Base-by-base conservation (phyloP, 2,888 invertebrate genomes). In the Oligia latruncula region DNA sequence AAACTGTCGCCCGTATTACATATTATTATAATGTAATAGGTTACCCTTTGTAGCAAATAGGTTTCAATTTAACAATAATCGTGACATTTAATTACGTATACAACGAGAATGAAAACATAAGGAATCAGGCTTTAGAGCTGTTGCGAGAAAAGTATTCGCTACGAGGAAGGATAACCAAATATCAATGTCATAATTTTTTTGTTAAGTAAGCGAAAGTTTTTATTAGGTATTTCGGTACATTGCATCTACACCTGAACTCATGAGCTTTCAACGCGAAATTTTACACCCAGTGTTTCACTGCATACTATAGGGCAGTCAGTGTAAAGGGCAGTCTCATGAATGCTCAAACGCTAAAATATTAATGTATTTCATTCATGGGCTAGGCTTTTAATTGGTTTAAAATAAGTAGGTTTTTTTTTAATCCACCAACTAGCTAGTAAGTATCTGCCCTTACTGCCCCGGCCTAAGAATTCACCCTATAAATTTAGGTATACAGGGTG, bases 41-140 rank as follows among this genome's bases (percentile, higher is more conserved):
- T 52, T 64, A 49, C 13, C 52, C 64, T 79, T 79, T 83, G 67
- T 74, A 11, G 15, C 52, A 40, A 74, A 68, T 71, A 52, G 74
- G 29, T 79, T 71, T 68, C 46, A 17, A 73, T 70, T 70, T 73
- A 76, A 55, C 73, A 65, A 70, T 73, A 83, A 76, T 43, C n/a
- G 20, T 46, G n/a, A 66, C 40, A 71, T 60, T 65, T 46, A 70
- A 70, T 70, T 60, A 23, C 58, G 20, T 43, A 15, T 43, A 55
- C 17, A 70, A 40, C 1, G 0, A 55, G 23, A 75, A 75, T 79
- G 65, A 29, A 83, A 79, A 83, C 65, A 83, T 15, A 83, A 17
- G 67, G 43, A 15, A 9, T 46, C 15, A 65, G 11, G 8, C 1
- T 35, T 58, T 17, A 13, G 17, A 11, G 13, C 55, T 6, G 29